phyloP scores from a whole-genome alignment of 2,888 invertebrate species.

The Rotaria magnacalcarata region DNA sequence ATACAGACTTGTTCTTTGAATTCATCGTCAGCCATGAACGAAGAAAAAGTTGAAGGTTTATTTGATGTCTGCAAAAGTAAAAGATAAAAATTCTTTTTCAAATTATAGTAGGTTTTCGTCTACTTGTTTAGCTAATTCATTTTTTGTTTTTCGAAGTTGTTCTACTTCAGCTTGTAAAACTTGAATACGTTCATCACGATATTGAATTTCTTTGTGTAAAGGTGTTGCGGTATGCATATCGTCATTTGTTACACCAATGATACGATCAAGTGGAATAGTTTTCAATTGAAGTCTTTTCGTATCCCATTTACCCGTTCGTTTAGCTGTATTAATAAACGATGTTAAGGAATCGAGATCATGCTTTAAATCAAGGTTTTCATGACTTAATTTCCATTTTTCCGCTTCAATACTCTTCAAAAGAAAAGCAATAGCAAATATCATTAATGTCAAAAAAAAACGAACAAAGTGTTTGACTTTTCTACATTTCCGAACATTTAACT shows the following conservation, averaged over 20 bases:
- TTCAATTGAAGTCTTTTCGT: conserved; percentile 25
- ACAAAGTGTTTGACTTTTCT: too few species aligned
- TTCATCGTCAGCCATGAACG: background rate
- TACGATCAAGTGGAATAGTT: background rate
- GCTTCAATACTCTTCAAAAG: background rate
- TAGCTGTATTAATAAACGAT: conserved; percentile 52
- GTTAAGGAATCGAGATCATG: conserved; percentile 55
- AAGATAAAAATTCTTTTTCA: background rate
- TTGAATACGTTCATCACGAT: conserved; percentile 38
- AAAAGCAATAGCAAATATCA: background rate
- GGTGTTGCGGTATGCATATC: background rate
- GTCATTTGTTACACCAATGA: background rate
- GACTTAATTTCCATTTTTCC: conserved; percentile 49
- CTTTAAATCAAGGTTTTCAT: conserved; percentile 53
- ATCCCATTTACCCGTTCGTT: conserved; percentile 54
- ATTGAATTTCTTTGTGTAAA: conserved; percentile 35
- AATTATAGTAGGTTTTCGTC: too few species aligned
- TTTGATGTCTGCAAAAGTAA: background rate
- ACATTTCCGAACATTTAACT: too few species aligned
- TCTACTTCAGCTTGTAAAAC: conserved; percentile 39
- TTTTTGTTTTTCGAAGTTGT: background rate
- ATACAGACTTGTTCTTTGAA: background rate
- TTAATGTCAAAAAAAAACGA: too few species aligned
- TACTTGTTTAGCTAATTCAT: conserved; percentile 20
- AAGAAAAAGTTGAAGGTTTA: background rate